Base-by-base conservation (phyloP, 2,113 vertebrate species). In the Syngnathoides biaculeatus region DNA sequence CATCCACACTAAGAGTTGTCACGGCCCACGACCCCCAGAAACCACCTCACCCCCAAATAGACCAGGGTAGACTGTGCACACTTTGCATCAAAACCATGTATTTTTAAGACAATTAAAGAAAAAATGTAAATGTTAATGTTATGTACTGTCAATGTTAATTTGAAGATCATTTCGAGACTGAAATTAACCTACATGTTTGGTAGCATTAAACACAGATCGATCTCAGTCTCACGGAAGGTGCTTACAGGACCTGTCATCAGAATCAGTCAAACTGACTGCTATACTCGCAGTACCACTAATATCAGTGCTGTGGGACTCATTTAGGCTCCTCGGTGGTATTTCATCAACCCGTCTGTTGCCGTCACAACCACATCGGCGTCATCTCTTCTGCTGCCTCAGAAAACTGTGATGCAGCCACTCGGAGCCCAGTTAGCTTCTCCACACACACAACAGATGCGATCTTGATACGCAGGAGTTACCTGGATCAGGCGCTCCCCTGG, bases 331-430 rank as follows among this genome's bases (percentile, higher is more conserved):
- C 73, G 2, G 2, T 1, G 80, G 87, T 89, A 77, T 87, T 92
- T 87, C 73, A 91, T 91, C 91, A 91, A 91, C 50, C 67, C 1
- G 74, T 81, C 82, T 76, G 73, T 85, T 85, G 79, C 76, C 89
- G 89, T 92, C 90, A 90, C 43, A 39, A 84, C 74, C 71, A 89
- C 89, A 88, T 87, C 90, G 83, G 89, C 76, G 82, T 83, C 71
- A 83, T 76, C 69, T 63, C 73, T 68, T 81, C 66, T 84, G 89
- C 88, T 87, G 84, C 65, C 71, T 92, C 89, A 90, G 90, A 89
- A 89, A 50, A 83, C 69, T 85, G 80, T 86, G 90, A 87, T 91
- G 87, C 79, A 83, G 84, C 86, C 85, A 87, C 86, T 86, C 84
- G 74, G 77, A 83, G 81, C 83, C 76, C 77, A 53, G 82, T 88